Percentiles rank a stretch among this genome's conserved stretches.
Conservation (phyloP, 2,888 invertebrate genomes). For the Arrhopalites spinosus region DNA sequence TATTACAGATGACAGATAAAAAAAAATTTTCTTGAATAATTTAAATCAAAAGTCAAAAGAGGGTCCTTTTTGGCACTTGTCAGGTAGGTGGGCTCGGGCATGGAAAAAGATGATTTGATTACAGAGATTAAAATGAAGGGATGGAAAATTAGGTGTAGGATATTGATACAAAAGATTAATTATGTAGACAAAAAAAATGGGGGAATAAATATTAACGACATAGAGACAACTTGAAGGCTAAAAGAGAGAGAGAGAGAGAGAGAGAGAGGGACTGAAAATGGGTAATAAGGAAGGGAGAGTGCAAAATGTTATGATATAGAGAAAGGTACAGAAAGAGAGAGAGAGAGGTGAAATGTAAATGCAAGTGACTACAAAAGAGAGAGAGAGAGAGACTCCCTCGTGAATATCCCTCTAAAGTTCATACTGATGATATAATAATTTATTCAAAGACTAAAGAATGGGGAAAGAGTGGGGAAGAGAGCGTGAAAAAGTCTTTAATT, state of each 20-base stretch:
- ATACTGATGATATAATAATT: constrained; percentile 51
- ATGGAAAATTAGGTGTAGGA: too few species aligned
- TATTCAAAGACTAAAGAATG: constrained; percentile 46
- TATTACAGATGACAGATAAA: too few species aligned
- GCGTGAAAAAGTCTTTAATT: constrained; percentile 50
- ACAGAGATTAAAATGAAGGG: too few species aligned
- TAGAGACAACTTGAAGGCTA: not conserved
- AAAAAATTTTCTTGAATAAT: too few species aligned
- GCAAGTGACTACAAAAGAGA: not conserved
- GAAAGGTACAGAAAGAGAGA: not conserved
- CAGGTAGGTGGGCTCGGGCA: too few species aligned
- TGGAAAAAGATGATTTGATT: too few species aligned
- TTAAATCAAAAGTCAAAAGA: too few species aligned
- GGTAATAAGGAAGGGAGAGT: too few species aligned
- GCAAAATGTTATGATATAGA: not conserved
- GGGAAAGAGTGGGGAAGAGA: constrained; percentile 1
- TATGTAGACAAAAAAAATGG: constrained; percentile 2
- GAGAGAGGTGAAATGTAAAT: not conserved
- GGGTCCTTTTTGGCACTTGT: too few species aligned
- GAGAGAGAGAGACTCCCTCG: constrained; percentile 22
- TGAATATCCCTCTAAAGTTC: constrained; percentile 33
- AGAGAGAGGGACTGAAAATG: not conserved
- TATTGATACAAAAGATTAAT: not conserved
- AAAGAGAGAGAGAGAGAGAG: not conserved
- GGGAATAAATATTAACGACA: not conserved